Evolutionary conservation across 2,888 invertebrate genomes (phyloP).

Genomic region (Sussaba pulchella): DNA sequence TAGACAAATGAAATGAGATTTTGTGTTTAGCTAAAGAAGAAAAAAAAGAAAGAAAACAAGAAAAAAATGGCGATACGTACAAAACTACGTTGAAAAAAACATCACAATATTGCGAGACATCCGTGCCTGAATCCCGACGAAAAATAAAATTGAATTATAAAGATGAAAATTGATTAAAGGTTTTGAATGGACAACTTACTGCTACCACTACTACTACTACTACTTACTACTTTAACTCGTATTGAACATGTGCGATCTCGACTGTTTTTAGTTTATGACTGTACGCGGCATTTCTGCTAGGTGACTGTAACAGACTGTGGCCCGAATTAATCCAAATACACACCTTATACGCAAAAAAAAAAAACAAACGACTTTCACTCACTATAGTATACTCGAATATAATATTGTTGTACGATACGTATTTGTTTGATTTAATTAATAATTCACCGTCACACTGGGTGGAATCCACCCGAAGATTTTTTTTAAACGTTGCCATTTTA

Average conservation of each 20-base stretch:
- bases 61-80: slow-evolving; percentile 36
- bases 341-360: slow-evolving; percentile 75
- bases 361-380: slow-evolving; percentile 75
- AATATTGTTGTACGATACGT: too few relatives aligned
- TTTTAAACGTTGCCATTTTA: background rate
- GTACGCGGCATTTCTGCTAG: slow-evolving; percentile 74
- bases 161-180: slow-evolving; percentile 25
- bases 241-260: slow-evolving; percentile 67
- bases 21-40: background rate
- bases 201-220: slow-evolving; percentile 29
- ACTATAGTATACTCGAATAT: slow-evolving; percentile 67
- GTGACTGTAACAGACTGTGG: slow-evolving; percentile 82
- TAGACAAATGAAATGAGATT: slow-evolving; percentile 24
- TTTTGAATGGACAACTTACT: slow-evolving; percentile 50
- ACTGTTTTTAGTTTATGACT: slow-evolving; percentile 77
- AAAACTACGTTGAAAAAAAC: slow-evolving; percentile 44
- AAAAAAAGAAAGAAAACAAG: slow-evolving; percentile 23
- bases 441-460: too few relatives aligned
- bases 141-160: slow-evolving; percentile 31
- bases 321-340: slow-evolving; percentile 78
- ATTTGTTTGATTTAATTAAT: slow-evolving; percentile 14
- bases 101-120: slow-evolving; percentile 49
- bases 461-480: too few relatives aligned
- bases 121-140: slow-evolving; percentile 39
- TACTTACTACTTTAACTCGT: slow-evolving; percentile 24